Conservation (phyloP, 2,888 invertebrate genomes). For the Eulithis prunata region DNA sequence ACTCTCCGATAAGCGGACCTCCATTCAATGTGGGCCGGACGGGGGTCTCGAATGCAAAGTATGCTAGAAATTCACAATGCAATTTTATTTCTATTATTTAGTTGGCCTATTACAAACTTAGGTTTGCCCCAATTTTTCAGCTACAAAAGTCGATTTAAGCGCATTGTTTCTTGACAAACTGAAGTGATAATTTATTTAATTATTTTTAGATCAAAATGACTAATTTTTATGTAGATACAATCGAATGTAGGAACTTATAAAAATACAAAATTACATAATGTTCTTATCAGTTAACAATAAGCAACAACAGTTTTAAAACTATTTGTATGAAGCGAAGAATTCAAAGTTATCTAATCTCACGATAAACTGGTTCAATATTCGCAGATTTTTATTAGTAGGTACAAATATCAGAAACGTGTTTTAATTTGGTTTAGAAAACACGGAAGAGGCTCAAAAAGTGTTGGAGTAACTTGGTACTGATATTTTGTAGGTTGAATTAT, state of each 20-base stretch:
- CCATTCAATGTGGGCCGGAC: conserved; percentile 86
- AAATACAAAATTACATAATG: not conserved
- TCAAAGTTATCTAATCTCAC: conserved; percentile 11
- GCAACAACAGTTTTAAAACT: conserved; percentile 11
- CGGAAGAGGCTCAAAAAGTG: too few relatives aligned
- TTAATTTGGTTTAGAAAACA: too few relatives aligned
- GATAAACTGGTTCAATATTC: conserved; percentile 4
- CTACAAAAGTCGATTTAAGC: too few relatives aligned
- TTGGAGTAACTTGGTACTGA: too few relatives aligned
- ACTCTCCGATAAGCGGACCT: conserved; percentile 87
- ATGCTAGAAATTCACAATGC: conserved; percentile 71
- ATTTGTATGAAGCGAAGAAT: not conserved
- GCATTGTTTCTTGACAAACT: too few relatives aligned
- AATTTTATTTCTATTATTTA: not conserved
- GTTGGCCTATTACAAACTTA: too few relatives aligned
- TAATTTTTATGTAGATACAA: too few relatives aligned
- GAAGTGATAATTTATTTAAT: too few relatives aligned
- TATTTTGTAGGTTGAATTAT: too few relatives aligned
- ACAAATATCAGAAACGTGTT: not conserved
- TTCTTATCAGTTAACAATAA: not conserved
- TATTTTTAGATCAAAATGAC: too few relatives aligned
- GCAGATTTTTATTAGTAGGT: not conserved
- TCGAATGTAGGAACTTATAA: too few relatives aligned
- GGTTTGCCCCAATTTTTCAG: too few relatives aligned
- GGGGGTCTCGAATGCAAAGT: conserved; percentile 85